These are phyloP conservation scores for Chrysolina haemoptera DNA, from an alignment of 2,888 invertebrate species.

Conservation along the genomic window DNA sequence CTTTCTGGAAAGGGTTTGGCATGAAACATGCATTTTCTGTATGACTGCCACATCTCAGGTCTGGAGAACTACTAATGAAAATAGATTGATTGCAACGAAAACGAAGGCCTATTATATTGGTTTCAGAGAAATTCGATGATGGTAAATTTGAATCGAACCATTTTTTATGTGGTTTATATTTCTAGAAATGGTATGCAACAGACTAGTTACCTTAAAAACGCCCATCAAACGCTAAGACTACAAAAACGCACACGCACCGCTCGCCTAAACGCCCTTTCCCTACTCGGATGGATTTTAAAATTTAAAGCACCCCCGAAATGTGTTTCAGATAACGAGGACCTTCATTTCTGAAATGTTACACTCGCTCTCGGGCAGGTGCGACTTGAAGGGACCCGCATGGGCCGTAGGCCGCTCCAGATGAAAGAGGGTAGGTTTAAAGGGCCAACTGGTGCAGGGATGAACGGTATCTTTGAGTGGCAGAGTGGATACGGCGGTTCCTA, in stretches of 20 bases:
- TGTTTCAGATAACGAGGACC: constrained; percentile 5
- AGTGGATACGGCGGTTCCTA: constrained; percentile 3
- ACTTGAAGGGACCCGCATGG: constrained; percentile 34
- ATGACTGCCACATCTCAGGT: too few relatives aligned
- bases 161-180: too few relatives aligned
- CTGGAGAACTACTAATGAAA: too few relatives aligned
- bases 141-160: too few relatives aligned
- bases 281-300: neutral
- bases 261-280: neutral
- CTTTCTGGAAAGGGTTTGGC: too few relatives aligned
- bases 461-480: constrained; percentile 16
- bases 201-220: too few relatives aligned
- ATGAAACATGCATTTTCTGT: too few relatives aligned
- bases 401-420: constrained; percentile 20
- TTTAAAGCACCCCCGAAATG: constrained; percentile 22
- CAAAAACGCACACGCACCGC: neutral
- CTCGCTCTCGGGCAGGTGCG: constrained; percentile 36
- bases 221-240: neutral
- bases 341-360: constrained; percentile 26
- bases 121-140: too few relatives aligned
- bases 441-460: constrained; percentile 20
- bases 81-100: too few relatives aligned
- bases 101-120: too few relatives aligned
- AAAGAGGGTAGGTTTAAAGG: constrained; percentile 39
- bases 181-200: too few relatives aligned